Base-by-base conservation (phyloP, 2,113 vertebrate species). In the Etheostoma cragini region DNA sequence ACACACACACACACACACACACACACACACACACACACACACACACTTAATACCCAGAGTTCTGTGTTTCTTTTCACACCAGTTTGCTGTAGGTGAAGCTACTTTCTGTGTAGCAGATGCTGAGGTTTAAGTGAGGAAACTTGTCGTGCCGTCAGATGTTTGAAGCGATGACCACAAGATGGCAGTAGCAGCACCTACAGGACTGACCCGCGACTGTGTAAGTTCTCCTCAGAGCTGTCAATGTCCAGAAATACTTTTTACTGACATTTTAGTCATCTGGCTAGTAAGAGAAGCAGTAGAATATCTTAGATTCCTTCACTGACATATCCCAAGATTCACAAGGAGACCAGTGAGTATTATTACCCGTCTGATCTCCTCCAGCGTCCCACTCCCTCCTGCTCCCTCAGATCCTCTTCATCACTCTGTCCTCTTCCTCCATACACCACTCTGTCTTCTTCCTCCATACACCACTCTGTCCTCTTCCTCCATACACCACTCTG, bases 121-220 rank as follows among this genome's bases (percentile, higher is more conserved):
- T 17, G 22, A 1, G 0, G 8, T 60, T 24, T 19, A 8, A 6
- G 3, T 17, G 13, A 64, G 2, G 19, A 17, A 8, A 24, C 5
- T 1, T 4, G 14, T 12, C 0, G 13, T 49, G 14, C 54, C 33
- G 8, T 38, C 30, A 50, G 2, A 75, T 15, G n/a, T 62, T 21
- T 64, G 22, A 62, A 13, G 6, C 35, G 35, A 1, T n/a, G 47
- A 22, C 54, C 90, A 83, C 80, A 35, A 71, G 90, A 54, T 82
- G 82, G 88, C 88, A 84, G 84, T 50, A 88, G 82, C 63, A 56
- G 26, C 72, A 47, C 10, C 76, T 30, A 1, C 68, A 74, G 16
- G n/a, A 24, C 65, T 38, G 33, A 49, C 54, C 17, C 2, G 33
- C 4, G 6, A 30, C 5, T 17, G 60, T 12, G 13, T 8, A 22